phyloP scores from a whole-genome alignment of 2,888 invertebrate genomes.

The Rutpela maculata region DNA sequence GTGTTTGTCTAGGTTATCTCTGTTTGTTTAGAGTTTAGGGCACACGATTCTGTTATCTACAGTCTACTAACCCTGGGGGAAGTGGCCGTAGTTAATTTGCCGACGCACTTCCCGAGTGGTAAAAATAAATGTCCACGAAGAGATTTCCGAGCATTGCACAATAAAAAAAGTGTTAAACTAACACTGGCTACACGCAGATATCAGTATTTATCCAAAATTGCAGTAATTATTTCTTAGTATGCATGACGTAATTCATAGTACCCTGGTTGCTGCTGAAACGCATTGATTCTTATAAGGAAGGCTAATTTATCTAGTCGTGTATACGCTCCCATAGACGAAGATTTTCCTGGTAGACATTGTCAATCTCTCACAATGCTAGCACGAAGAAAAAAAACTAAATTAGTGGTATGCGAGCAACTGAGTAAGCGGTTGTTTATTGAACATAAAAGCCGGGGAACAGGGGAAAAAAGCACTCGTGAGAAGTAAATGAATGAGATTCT shows the following conservation, averaged over 20 bases:
- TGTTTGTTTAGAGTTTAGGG: too few species aligned
- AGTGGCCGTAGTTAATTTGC: too few species aligned
- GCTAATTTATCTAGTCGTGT: not conserved
- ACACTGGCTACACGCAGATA: too few species aligned
- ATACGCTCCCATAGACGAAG: not conserved
- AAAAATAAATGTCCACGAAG: too few species aligned
- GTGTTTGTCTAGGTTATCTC: too few species aligned
- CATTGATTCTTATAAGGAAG: not conserved
- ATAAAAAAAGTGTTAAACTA: too few species aligned
- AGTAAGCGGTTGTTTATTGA: conserved; percentile 22
- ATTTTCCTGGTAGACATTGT: conserved; percentile 11
- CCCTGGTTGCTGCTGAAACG: not conserved
- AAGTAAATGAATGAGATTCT: conserved; percentile 38
- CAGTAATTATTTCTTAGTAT: not conserved
- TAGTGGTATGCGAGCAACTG: conserved; percentile 22
- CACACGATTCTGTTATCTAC: too few species aligned
- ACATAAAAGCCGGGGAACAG: conserved; percentile 16
- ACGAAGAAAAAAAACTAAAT: conserved; percentile 11
- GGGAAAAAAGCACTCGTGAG: conserved; percentile 28
- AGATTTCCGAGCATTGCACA: too few species aligned
- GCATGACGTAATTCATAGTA: not conserved
- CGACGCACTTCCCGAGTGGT: too few species aligned
- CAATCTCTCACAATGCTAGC: conserved; percentile 5
- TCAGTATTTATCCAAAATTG: too few species aligned
- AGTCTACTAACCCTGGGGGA: too few species aligned